These are phyloP conservation scores for Gnathonemus longibarbis DNA, from an alignment of 2,113 vertebrate genomes.

Conservation along the genomic window DNA sequence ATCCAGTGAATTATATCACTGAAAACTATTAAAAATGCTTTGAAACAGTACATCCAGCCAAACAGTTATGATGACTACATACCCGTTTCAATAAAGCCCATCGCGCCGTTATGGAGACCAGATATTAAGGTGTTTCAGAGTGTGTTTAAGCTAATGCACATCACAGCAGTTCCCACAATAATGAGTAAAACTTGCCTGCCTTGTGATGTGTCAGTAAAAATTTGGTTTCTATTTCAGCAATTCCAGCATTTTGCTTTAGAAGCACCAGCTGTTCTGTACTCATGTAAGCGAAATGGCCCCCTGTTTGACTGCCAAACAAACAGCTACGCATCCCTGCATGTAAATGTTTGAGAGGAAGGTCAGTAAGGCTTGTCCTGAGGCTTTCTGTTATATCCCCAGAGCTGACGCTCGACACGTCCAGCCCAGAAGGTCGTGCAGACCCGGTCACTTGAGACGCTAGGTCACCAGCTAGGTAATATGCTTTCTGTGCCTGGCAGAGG, in stretches of 20 bases:
- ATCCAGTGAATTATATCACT: not conserved
- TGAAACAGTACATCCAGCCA: not conserved
- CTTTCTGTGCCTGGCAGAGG: slow-evolving; percentile 19
- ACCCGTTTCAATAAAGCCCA: not conserved
- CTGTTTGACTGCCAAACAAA: not conserved
- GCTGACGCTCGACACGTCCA: not conserved
- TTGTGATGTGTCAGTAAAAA: not conserved
- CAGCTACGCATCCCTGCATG: not conserved
- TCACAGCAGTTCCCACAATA: not conserved
- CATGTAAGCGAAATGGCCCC: not conserved
- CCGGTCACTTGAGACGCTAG: slow-evolving; percentile 23
- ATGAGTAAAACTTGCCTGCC: not conserved
- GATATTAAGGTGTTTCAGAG: not conserved
- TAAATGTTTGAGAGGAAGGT: slow-evolving; percentile 9
- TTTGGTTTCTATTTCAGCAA: not conserved
- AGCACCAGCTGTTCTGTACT: not conserved
- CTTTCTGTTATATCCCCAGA: not conserved
- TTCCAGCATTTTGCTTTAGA: not conserved
- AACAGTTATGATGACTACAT: not conserved
- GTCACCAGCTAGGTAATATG: slow-evolving; percentile 12
- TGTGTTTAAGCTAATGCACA: not conserved
- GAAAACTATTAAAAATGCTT: not conserved
- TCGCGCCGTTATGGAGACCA: not conserved
- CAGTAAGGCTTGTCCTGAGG: not conserved
- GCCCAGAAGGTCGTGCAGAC: slow-evolving; percentile 31